Conservation (phyloP, 1,140 invertebrate genomes). For the Leptinotarsa texana region DNA sequence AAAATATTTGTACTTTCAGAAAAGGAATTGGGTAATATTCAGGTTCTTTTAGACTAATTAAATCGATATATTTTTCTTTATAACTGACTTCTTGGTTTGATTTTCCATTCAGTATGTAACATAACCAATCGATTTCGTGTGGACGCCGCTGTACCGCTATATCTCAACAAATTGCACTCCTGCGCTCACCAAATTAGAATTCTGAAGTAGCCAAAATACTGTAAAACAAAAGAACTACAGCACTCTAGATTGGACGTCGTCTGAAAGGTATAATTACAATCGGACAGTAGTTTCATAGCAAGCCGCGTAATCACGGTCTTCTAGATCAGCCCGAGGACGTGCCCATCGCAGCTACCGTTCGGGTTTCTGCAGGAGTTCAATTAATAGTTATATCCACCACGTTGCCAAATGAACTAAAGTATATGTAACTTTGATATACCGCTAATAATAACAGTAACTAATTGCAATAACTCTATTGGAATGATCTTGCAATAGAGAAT, state of each 20-base stretch:
- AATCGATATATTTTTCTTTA: no score
- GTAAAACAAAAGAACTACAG: slow-evolving; percentile 30
- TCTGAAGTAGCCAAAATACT: slow-evolving; percentile 36
- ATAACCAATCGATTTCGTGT: background rate
- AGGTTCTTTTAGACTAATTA: no score
- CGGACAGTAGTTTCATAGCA: slow-evolving; percentile 45
- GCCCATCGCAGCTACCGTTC: slow-evolving; percentile 41
- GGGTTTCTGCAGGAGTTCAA: slow-evolving; percentile 37
- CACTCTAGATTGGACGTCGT: slow-evolving; percentile 38
- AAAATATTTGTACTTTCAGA: no score
- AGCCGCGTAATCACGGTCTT: slow-evolving; percentile 42
- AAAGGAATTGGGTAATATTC: no score
- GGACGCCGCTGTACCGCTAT: slow-evolving; percentile 7
- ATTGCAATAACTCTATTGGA: no score
- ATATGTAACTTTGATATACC: no score
- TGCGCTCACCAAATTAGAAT: slow-evolving; percentile 33
- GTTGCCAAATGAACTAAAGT: background rate
- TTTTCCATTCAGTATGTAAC: background rate
- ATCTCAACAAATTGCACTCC: slow-evolving; percentile 8
- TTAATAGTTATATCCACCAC: slow-evolving; percentile 36
- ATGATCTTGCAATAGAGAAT: no score
- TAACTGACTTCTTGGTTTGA: background rate
- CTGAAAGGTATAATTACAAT: slow-evolving; percentile 40
- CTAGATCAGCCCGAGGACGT: slow-evolving; percentile 33
- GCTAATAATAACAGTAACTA: no score